Evolutionary conservation across 1,140 invertebrate species (phyloP), one percentile per base, ranked within the genome.

Genomic region (Oscheius sp.): DNA sequence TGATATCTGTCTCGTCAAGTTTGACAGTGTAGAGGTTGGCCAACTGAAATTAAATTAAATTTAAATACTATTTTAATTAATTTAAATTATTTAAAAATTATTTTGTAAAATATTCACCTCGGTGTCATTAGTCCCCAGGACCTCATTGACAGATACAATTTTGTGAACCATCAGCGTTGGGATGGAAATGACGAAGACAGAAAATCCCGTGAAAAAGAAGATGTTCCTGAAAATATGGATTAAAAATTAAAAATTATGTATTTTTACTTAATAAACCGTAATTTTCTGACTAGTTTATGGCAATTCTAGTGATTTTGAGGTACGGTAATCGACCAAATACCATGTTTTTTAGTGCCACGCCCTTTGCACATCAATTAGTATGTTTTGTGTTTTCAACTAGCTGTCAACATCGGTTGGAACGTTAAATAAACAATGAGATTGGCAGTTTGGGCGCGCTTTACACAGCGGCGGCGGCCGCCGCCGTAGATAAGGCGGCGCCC

Each of bases 1-100:
- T 67, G 23, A 69, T 68, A 7, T 59, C 65, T 15, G 67, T 59
- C 28, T 68, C 65, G 28, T 75, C 65, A 1, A 76, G 34, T 49
- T 67, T 31, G 15, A 76, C 72, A n/a, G 75, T 76, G 66, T 76
- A 76, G 31, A 76, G 64, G 28, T 34, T 63, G 38, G 34, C 72
- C 18, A 64, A 28, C 69, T 71, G 36, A 26, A 71, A 64, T 20
- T 2, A 1, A 2, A 10, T 36, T 1, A 1, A 23, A 26, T 38
- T 2, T 31, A 45, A 38, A 0, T 36, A 4, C 18, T 36, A 38
- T 42, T 64, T 45, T n/a, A 20, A 64, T 18, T 38, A n/a, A n/a
- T 45, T 64, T 20, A 20, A 62, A 68, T 49, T 31, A 3, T 23
- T 36, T 63, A 32, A 36, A 31, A 7, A 35, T 31, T 62, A 20